Conservation (phyloP, 2,888 invertebrate species). For the Trypoxylon attenuatum region DNA sequence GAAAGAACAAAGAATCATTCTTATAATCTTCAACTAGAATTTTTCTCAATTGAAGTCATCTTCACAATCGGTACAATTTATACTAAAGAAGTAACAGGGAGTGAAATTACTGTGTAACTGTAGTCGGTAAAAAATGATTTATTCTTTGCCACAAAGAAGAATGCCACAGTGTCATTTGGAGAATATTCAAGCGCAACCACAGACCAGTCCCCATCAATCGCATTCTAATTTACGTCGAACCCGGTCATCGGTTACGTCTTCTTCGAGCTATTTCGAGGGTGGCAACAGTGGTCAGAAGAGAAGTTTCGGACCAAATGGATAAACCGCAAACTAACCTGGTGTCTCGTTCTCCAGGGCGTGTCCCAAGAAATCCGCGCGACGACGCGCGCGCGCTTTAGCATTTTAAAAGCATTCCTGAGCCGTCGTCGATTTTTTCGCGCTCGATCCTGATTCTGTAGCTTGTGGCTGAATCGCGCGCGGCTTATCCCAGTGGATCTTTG, state of each 20-base stretch:
- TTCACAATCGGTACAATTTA: no score
- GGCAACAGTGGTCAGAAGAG: conserved; percentile 36
- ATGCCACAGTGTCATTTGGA: no score
- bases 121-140: no score
- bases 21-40: no score
- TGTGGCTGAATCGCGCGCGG: conserved; percentile 13
- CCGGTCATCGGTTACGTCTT: conserved; percentile 40
- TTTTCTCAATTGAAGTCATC: no score
- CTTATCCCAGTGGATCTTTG: conserved; percentile 44
- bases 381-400: conserved; percentile 57
- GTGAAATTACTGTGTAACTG: no score
- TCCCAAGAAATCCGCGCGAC: conserved; percentile 35
- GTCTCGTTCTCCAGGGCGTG: conserved; percentile 13
- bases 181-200: no score
- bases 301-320: background rate
- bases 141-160: no score
- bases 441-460: conserved; percentile 44
- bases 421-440: conserved; percentile 47
- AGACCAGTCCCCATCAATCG: conserved; percentile 49
- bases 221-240: conserved; percentile 38
- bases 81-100: no score
- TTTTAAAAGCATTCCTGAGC: conserved; percentile 60
- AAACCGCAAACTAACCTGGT: conserved; percentile 16
- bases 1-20: no score
- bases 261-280: conserved; percentile 37